A percentile compares a stretch with the other conserved stretches of the same genome.
Conservation (phyloP, 2,888 invertebrate genomes). For the Tridacna gigas region DNA sequence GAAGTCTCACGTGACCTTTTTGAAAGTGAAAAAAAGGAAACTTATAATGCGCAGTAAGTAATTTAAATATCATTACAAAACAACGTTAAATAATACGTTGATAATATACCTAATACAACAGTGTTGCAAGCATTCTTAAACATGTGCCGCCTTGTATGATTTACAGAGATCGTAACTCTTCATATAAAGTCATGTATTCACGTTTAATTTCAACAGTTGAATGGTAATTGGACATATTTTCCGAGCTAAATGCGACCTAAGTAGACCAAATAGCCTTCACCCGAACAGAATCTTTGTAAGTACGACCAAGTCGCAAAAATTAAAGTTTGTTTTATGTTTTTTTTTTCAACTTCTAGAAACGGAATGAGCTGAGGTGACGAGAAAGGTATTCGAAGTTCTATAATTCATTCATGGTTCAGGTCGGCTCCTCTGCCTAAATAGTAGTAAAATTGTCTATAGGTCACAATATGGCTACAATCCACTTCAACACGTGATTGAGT, state of each 20-base stretch:
- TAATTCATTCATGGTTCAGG: too few relatives aligned
- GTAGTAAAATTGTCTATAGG: too few relatives aligned
- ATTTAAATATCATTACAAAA: neutral
- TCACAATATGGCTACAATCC: too few relatives aligned
- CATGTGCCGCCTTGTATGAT: neutral
- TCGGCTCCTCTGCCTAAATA: too few relatives aligned
- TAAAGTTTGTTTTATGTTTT: too few relatives aligned
- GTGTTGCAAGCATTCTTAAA: neutral
- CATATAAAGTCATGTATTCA: conserved; percentile 9
- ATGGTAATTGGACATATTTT: conserved; percentile 15
- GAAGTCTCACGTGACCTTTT: neutral
- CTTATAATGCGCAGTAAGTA: neutral
- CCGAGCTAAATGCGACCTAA: neutral
- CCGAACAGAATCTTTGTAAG: too few relatives aligned
- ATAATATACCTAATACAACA: neutral
- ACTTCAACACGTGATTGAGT: too few relatives aligned
- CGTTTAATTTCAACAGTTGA: conserved; percentile 7
- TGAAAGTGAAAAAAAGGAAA: neutral
- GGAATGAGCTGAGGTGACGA: too few relatives aligned
- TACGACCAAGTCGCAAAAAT: too few relatives aligned
- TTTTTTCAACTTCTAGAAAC: too few relatives aligned
- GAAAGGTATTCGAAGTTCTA: too few relatives aligned
- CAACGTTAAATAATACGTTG: neutral
- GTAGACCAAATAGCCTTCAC: neutral
- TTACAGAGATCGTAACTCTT: conserved; percentile 11